phyloP scores from a whole-genome alignment of 2,797 vertebrate species.

The Ptychobarbus kaznakovi region DNA sequence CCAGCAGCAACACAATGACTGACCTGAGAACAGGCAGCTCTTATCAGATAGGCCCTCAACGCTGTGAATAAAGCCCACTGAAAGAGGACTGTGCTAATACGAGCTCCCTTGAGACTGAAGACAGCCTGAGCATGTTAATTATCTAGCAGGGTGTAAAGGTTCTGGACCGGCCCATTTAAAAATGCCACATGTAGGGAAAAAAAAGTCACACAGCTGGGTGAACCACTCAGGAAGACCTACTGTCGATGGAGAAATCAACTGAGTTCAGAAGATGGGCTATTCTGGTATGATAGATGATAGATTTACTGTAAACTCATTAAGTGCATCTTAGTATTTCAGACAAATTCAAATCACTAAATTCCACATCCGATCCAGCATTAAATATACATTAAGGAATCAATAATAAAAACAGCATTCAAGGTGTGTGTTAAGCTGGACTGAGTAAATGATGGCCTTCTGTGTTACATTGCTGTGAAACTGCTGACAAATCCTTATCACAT shows the following conservation, averaged over 20 bases:
- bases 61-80: conserved; percentile 32
- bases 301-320: conserved; percentile 36
- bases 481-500: not conserved
- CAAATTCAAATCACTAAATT: conserved; percentile 9
- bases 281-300: conserved; percentile 3
- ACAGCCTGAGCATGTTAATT: conserved; percentile 51
- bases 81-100: conserved; percentile 52
- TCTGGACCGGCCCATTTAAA: not conserved
- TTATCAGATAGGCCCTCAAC: conserved; percentile 53
- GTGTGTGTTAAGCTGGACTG: not conserved
- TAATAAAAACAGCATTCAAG: conserved; percentile 22
- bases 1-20: conserved; percentile 40
- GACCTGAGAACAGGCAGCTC: conserved; percentile 44
- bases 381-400: conserved; percentile 27
- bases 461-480: not conserved
- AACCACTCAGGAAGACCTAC: not conserved
- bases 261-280: not conserved
- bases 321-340: conserved; percentile 19
- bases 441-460: not conserved
- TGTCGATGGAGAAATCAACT: not conserved
- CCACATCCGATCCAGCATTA: conserved; percentile 36
- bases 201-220: not conserved
- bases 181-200: not conserved
- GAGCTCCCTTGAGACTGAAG: conserved; percentile 45
- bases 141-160: conserved; percentile 36